Evolutionary conservation across 2,797 vertebrate species (phyloP).

Genomic region (Acestrorhynchus altus): DNA sequence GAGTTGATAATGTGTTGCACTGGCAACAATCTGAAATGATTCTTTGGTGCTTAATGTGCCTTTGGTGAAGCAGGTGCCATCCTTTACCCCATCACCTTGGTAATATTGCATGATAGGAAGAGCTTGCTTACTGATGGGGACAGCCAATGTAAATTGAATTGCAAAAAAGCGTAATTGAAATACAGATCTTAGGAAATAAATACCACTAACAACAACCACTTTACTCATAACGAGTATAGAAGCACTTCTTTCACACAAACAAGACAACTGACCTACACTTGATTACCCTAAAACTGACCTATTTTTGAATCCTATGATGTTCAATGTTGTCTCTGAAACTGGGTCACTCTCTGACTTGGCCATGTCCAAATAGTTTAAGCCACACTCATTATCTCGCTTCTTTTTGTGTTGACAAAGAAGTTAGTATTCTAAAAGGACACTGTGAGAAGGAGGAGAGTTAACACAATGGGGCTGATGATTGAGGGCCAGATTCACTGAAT

Average conservation of each 20-base stretch:
- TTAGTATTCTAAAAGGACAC: neutral
- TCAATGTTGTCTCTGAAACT: neutral
- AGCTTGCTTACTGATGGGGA: no score
- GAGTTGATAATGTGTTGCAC: no score
- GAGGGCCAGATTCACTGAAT: neutral
- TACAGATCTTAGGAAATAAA: no score
- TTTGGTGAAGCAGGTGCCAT: no score
- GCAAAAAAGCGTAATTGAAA: no score
- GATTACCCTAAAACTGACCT: slow-evolving; percentile 1
- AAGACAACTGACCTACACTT: neutral
- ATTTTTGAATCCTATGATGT: slow-evolving; percentile 1
- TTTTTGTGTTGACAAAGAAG: slow-evolving; percentile 14
- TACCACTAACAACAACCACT: no score
- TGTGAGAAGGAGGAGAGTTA: neutral
- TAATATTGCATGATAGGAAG: no score
- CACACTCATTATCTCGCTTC: neutral
- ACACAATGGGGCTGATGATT: neutral
- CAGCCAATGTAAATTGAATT: no score
- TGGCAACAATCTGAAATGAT: no score
- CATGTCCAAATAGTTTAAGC: slow-evolving; percentile 20
- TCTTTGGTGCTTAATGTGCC: no score
- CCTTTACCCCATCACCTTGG: no score
- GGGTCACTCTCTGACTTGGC: slow-evolving; percentile 1
- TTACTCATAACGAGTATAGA: neutral
- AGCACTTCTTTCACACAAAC: neutral